A percentile compares a stretch with the other conserved stretches of the same genome.
Conservation (phyloP, 2,113 vertebrate species). For the Percina caprodes region DNA sequence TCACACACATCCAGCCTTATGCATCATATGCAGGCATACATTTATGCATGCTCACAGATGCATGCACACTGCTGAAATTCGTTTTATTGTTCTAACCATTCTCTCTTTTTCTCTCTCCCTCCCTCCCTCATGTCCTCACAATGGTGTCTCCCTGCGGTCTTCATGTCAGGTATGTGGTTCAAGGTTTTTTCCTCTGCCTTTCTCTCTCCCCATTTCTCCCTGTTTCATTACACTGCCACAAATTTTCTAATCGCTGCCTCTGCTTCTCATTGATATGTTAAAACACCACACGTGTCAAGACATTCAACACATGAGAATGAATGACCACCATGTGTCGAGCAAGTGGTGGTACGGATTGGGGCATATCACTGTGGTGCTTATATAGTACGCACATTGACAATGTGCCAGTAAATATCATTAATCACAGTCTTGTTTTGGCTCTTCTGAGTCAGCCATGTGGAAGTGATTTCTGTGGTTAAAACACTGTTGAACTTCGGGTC, state of each 20-base stretch:
- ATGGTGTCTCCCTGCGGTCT: constrained; percentile 21
- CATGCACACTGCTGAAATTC: constrained; percentile 15
- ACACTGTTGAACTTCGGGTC: constrained; percentile 35
- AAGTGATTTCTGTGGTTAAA: constrained; percentile 73
- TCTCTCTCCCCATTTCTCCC: neutral
- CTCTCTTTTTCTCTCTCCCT: constrained; percentile 29
- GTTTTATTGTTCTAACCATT: constrained; percentile 28
- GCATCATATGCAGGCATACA: constrained; percentile 6
- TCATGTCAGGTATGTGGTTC: constrained; percentile 70
- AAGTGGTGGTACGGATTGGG: constrained; percentile 25
- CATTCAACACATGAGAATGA: constrained; percentile 39
- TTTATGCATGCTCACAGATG: constrained; percentile 39
- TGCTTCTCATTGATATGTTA: constrained; percentile 37
- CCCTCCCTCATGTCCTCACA: constrained; percentile 14
- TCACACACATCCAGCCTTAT: constrained; percentile 25
- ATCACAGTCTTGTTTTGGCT: constrained; percentile 68
- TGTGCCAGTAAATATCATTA: constrained; percentile 73
- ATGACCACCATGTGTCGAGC: constrained; percentile 57
- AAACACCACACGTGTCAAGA: constrained; percentile 8
- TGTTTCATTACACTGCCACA: constrained; percentile 29
- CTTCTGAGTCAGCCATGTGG: constrained; percentile 75
- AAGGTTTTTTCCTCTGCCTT: neutral
- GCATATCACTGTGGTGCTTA: constrained; percentile 41
- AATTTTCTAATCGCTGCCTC: constrained; percentile 40
- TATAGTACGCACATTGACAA: constrained; percentile 48